Base-by-base conservation (phyloP, 2,888 invertebrate genomes). In the Hyalella azteca region DNA sequence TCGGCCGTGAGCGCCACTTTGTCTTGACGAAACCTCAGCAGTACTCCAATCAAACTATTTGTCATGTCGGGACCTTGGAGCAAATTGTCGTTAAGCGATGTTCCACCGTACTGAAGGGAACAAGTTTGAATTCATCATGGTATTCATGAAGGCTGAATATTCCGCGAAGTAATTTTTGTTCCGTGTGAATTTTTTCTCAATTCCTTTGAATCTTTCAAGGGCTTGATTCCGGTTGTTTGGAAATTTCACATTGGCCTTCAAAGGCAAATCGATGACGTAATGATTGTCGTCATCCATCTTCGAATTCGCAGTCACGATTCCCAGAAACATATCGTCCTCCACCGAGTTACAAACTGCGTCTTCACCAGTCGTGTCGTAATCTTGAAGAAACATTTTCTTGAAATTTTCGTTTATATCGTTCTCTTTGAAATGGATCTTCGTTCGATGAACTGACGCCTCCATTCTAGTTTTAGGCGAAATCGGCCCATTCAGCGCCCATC, bases 1-100 rank as follows among this genome's bases (percentile, higher is more conserved):
- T 78, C 78, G 13, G 59, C 78, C 9, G 78, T 78, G 3, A 78
- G n/a, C 11, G 78, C 78, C 13, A 78, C 3, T 22, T 22, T n/a
- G n/a, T n/a, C n/a, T n/a, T n/a, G n/a, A n/a, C n/a, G n/a, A n/a
- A n/a, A n/a, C n/a, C n/a, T n/a, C n/a, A n/a, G n/a, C n/a, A n/a
- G 15, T 39, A 32, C 32, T 78, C 32, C 59, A 29, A 59, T 2
- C n/a, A 59, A 59, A n/a, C 22, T 59, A n/a, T 59, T 59, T 48
- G n/a, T 48, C 29, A 19, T n/a, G 48, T 40, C 54, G 39, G 54
- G 60, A 26, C 78, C 26, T 60, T 59, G 59, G 26, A 59, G 59
- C 11, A 59, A 22, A 19, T 59, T n/a, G 29, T 59, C 59, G 22
- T 59, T 75, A 13, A 79, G 75, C 7, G 73, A 22, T 3, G 36